Evolutionary conservation across 2,113 vertebrate species (phyloP).

Genomic region (Entosphenus tridentatus): DNA sequence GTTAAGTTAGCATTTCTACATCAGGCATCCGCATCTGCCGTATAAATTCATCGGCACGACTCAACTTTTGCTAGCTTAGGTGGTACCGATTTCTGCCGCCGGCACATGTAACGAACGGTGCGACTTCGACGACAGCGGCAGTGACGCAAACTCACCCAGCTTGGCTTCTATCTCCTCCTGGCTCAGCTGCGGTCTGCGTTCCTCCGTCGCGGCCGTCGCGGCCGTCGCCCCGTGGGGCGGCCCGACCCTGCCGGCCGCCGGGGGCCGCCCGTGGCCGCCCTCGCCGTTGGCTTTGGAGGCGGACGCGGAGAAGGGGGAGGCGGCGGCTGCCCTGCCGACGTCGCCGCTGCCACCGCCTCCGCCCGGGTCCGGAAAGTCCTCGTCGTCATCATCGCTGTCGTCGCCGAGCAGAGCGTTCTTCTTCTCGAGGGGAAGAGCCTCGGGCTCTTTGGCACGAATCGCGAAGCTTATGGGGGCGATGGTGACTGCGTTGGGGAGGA

Average conservation of each 20-base stretch:
- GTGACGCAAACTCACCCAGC: constrained; percentile 38
- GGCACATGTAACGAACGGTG: too few species aligned
- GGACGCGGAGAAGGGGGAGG: constrained; percentile 15
- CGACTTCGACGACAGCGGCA: too few species aligned
- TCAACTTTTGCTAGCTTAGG: too few species aligned
- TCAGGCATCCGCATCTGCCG: too few species aligned
- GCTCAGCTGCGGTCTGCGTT: constrained; percentile 54
- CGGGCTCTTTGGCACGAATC: constrained; percentile 82
- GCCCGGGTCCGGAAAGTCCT: constrained; percentile 29
- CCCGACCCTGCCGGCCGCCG: background rate
- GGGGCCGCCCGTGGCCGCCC: background rate
- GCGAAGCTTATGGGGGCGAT: constrained; percentile 96
- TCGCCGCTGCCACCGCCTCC: constrained; percentile 21
- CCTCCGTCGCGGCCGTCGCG: constrained; percentile 22
- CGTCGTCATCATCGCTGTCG: constrained; percentile 59
- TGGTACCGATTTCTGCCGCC: too few species aligned
- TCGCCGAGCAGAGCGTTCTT: constrained; percentile 77
- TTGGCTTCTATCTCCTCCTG: constrained; percentile 84
- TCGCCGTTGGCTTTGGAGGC: constrained; percentile 10
- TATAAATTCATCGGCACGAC: too few species aligned
- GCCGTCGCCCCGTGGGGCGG: background rate
- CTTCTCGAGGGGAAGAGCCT: constrained; percentile 78
- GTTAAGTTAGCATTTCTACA: too few species aligned
- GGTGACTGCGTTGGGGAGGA: constrained; percentile 26
- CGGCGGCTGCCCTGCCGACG: constrained; percentile 10